Percentiles rank a stretch among this genome's conserved stretches.
Conservation (phyloP, 1,140 invertebrate genomes). For the Hypothenemus hampei region DNA sequence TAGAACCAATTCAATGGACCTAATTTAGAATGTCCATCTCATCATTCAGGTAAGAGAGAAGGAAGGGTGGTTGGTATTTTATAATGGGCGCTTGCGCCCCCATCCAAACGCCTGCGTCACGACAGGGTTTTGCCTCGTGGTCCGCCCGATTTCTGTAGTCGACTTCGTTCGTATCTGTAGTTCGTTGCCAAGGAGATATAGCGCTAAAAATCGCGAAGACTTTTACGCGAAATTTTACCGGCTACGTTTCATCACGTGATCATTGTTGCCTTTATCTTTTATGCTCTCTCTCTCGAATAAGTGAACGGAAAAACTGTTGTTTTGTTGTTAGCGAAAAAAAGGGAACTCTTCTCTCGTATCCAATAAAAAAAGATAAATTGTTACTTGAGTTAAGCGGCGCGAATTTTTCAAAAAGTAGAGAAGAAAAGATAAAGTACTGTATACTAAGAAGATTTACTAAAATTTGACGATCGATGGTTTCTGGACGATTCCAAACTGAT, state of each 20-base stretch:
- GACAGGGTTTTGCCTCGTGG: constrained; percentile 39
- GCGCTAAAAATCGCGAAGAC: constrained; percentile 22
- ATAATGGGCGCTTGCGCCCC: constrained; percentile 34
- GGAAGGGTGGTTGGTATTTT: constrained; percentile 32
- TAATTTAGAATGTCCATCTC: constrained; percentile 12
- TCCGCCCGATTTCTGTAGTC: constrained; percentile 42
- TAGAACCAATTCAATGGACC: constrained; percentile 2
- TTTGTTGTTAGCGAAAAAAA: too few relatives aligned
- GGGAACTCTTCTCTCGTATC: too few relatives aligned
- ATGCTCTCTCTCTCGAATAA: background rate
- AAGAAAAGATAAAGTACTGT: background rate
- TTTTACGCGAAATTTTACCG: constrained; percentile 27
- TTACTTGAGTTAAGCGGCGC: too few relatives aligned
- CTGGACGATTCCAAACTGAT: constrained; percentile 26
- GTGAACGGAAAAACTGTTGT: too few relatives aligned
- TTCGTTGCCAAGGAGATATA: constrained; percentile 19
- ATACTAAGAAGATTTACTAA: background rate
- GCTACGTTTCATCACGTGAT: constrained; percentile 13
- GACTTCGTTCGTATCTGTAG: constrained; percentile 38
- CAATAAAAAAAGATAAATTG: too few relatives aligned
- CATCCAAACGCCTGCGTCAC: constrained; percentile 34
- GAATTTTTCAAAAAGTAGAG: background rate
- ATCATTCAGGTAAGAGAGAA: constrained; percentile 38
- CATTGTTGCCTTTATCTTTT: constrained; percentile 10
- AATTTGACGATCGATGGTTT: constrained; percentile 42